Conservation (phyloP, 37 sponge, comb jelly and placozoan species). For the Amphimedon queenslandica region DNA sequence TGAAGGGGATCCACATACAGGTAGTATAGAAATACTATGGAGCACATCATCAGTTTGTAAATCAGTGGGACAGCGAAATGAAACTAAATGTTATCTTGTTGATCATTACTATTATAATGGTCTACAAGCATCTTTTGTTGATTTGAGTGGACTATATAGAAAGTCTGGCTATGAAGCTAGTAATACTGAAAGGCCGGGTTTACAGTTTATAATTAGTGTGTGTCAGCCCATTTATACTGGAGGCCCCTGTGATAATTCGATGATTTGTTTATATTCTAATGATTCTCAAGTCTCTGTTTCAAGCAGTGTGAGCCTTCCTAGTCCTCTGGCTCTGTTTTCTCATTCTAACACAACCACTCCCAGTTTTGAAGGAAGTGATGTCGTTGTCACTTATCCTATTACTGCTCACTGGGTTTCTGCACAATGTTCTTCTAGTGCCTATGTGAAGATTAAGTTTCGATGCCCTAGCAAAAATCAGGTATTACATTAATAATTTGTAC, state of each 20-base stretch:
- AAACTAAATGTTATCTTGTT: conserved; percentile 67
- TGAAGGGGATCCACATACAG: conserved; percentile 22
- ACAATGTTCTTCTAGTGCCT: background rate
- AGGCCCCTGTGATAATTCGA: conserved; percentile 11
- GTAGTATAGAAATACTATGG: conserved; percentile 50
- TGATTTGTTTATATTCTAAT: conserved; percentile 14
- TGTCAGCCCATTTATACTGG: conserved; percentile 35
- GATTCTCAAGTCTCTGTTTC: conserved; percentile 3
- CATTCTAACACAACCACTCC: background rate
- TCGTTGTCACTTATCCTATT: conserved; percentile 8
- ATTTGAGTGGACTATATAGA: conserved; percentile 46
- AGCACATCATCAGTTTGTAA: conserved; percentile 65
- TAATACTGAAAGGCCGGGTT: conserved; percentile 3
- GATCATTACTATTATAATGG: conserved; percentile 30
- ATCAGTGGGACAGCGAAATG: background rate
- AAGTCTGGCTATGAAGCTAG: conserved; percentile 33
- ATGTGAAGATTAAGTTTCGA: conserved; percentile 30
- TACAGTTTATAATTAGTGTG: conserved; percentile 26
- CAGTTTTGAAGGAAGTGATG: conserved; percentile 8
- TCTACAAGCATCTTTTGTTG: conserved; percentile 39
- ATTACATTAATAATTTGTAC: background rate
- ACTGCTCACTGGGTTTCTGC: background rate
- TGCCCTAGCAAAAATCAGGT: conserved; percentile 24
- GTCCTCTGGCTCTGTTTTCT: background rate
- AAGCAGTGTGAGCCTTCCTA: background rate